Evolutionary conservation across 2,797 vertebrate genomes (phyloP).

Genomic region (Galagoides demidoff): DNA sequence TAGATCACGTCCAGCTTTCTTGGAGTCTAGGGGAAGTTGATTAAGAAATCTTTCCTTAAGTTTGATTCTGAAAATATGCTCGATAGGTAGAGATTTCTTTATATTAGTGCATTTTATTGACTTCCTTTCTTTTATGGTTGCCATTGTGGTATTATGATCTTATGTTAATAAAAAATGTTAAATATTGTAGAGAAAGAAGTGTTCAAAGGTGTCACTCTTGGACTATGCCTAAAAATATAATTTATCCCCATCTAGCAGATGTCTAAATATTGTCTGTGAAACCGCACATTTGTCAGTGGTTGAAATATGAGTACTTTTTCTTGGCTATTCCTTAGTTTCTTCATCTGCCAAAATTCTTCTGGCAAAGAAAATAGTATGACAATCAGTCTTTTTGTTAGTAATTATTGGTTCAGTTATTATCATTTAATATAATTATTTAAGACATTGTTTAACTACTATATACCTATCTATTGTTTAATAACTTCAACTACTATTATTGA

Average conservation of each 20-base stretch:
- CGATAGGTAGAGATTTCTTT: background rate
- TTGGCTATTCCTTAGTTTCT: slow-evolving; percentile 24
- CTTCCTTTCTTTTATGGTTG: slow-evolving; percentile 19
- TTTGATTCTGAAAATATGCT: background rate
- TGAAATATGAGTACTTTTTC: slow-evolving; percentile 37
- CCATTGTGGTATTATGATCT: background rate
- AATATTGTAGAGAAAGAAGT: background rate
- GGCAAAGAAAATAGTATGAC: background rate
- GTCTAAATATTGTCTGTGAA: slow-evolving; percentile 32
- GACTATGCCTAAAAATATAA: background rate
- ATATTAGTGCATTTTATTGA: background rate
- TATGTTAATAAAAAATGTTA: slow-evolving; percentile 16
- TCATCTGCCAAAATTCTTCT: slow-evolving; percentile 42
- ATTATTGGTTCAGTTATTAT: background rate
- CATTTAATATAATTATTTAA: background rate
- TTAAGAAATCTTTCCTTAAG: background rate
- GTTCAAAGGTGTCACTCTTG: slow-evolving; percentile 7
- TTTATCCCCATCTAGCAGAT: background rate
- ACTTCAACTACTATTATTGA: background rate
- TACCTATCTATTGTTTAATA: background rate
- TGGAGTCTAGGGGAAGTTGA: background rate
- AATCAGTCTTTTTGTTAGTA: background rate
- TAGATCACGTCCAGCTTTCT: background rate
- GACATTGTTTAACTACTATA: background rate
- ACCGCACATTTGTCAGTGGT: background rate